These are phyloP conservation scores for Coreius guichenoti DNA, from an alignment of 2,797 vertebrate genomes.

Conservation along the genomic window DNA sequence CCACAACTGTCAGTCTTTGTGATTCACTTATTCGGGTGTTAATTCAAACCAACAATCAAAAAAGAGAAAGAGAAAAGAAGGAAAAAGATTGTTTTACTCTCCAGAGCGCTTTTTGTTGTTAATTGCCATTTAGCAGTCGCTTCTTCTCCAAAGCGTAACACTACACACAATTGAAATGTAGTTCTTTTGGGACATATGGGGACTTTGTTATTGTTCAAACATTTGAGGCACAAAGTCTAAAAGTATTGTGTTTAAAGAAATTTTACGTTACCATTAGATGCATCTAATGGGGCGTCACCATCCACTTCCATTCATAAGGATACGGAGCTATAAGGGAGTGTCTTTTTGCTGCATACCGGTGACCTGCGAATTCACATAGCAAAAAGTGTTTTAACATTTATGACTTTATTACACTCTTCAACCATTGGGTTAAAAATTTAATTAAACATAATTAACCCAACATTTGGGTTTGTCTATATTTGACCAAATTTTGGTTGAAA, in stretches of 20 bases:
- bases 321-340: not conserved
- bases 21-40: conserved; percentile 48
- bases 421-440: too few species aligned
- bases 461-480: too few species aligned
- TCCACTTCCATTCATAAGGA: not conserved
- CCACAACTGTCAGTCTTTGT: conserved; percentile 42
- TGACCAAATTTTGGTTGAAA: too few species aligned
- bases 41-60: conserved; percentile 44
- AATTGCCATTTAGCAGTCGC: conserved; percentile 38
- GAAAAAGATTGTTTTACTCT: conserved; percentile 35
- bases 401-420: too few species aligned
- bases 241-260: conserved; percentile 15
- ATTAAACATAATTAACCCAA: too few species aligned
- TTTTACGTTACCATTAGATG: not conserved
- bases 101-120: conserved; percentile 37
- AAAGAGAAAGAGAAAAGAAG: conserved; percentile 9
- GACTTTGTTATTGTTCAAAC: conserved; percentile 36
- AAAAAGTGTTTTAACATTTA: not conserved
- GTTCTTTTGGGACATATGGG: conserved; percentile 27
- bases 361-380: not conserved
- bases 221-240: conserved; percentile 61
- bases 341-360: not conserved
- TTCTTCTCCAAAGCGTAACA: conserved; percentile 35
- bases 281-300: not conserved
- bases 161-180: conserved; percentile 39